phyloP scores from a whole-genome alignment of 2,113 vertebrate species.

The Archocentrus centrarchus region DNA sequence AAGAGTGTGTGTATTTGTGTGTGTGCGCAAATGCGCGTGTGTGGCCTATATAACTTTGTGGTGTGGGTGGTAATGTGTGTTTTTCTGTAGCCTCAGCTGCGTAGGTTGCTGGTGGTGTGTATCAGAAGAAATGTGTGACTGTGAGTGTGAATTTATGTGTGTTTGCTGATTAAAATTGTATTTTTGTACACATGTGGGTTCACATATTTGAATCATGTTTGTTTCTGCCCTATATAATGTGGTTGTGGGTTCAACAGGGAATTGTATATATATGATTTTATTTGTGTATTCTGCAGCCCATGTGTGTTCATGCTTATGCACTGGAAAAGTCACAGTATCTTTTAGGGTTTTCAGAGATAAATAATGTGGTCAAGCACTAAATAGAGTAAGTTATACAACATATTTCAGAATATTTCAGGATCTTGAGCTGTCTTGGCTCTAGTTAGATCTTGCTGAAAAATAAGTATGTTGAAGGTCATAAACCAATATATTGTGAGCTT shows the following conservation, averaged over 20 bases:
- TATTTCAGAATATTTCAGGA: not conserved
- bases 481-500: not conserved
- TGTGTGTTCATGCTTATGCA: not conserved
- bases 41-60: slow-evolving; percentile 31
- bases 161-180: slow-evolving; percentile 1
- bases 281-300: not conserved
- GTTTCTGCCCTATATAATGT: not conserved
- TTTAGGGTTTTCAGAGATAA: not conserved
- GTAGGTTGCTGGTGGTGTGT: slow-evolving; percentile 16
- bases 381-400: not conserved
- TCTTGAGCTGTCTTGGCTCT: no score
- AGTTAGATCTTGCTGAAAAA: not conserved
- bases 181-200: not conserved
- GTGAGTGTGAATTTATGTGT: not conserved
- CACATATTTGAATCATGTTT: not conserved
- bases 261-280: not conserved
- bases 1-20: slow-evolving; percentile 20
- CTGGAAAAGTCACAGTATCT: not conserved
- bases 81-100: slow-evolving; percentile 4
- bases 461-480: not conserved
- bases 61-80: slow-evolving; percentile 43
- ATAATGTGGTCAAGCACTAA: not conserved
- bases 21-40: not conserved
- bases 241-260: not conserved
- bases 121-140: slow-evolving; percentile 10